Conservation (phyloP, 2,797 vertebrate genomes). For the Halcyon badia region DNA sequence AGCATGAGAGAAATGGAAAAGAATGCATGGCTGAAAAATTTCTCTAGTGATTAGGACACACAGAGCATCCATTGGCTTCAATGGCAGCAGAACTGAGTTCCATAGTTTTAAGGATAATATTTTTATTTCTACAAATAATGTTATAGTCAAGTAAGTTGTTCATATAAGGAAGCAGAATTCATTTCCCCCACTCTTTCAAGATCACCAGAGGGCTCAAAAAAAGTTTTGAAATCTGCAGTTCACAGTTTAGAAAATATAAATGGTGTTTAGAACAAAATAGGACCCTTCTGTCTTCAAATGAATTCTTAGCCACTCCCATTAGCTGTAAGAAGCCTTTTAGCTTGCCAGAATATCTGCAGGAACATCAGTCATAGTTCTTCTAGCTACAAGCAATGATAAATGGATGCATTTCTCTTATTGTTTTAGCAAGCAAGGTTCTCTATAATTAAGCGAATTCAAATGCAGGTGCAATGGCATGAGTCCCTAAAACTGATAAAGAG, state of each 20-base stretch:
- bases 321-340: slow-evolving; percentile 25
- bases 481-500: neutral
- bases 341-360: slow-evolving; percentile 29
- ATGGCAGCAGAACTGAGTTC: neutral
- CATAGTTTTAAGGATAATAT: slow-evolving; percentile 11
- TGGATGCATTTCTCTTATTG: neutral
- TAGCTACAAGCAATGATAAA: neutral
- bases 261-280: neutral
- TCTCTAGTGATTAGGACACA: too few species aligned
- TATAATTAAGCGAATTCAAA: slow-evolving; percentile 26
- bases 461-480: slow-evolving; percentile 5
- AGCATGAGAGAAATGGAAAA: too few species aligned
- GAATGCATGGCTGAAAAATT: too few species aligned
- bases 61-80: slow-evolving; percentile 35
- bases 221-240: slow-evolving; percentile 2
- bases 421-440: slow-evolving; percentile 11
- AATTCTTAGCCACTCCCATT: neutral
- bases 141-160: neutral
- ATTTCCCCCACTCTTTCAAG: neutral
- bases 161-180: neutral
- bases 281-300: neutral
- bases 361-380: neutral
- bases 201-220: neutral
- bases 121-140: slow-evolving; percentile 2
- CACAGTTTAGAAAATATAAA: neutral